Evolutionary conservation across 2,113 vertebrate species (phyloP), one percentile per base, ranked within the genome.

Genomic region (Pseudorasbora parva): DNA sequence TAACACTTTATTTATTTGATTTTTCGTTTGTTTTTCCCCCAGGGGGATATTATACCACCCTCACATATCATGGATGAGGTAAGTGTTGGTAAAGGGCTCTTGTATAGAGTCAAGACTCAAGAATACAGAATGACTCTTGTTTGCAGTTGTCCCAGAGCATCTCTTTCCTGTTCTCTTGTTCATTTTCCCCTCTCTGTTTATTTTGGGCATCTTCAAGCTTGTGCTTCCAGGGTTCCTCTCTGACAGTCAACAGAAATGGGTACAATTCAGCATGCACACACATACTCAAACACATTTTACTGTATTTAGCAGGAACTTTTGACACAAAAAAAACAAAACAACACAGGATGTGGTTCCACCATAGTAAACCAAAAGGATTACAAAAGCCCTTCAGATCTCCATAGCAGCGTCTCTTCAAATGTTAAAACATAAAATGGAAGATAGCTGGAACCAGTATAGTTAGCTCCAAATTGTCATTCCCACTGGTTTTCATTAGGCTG

Each of bases 161-260:
- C 41, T 21, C 33, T 71, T 56, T 86, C 54, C 3, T 51, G 47
- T 30, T 84, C 56, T 74, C 66, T 85, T 21, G 23, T 37, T 81
- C 30, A 25, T 85, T 80, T 43, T 57, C 37, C 56, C 57, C 25
- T 49, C 33, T 75, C 30, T 82, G 41, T 78, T 76, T 81, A 14
- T 74, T 2, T 80, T 81, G n/a, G 1, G 41, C 87, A 45, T 83
- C 66, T 80, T 91, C 88, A 57, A 97, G 96, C 89, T 97, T 91
- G 89, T 94, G 90, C 90, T 94, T 64, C 90, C 94, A 14, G 93
- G 92, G 87, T 92, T 95, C 91, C 86, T 95, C 89, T 90, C 86
- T 27, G 95, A 97, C 88, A 93, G 93, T 86, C 94, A 95, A 87
- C 94, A 96, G 88, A 92, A 92, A 94, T 94, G 94, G 96, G 96